These are phyloP conservation scores for Tetraneura akinire DNA, from an alignment of 1,140 invertebrate genomes.

Conservation along the genomic window DNA sequence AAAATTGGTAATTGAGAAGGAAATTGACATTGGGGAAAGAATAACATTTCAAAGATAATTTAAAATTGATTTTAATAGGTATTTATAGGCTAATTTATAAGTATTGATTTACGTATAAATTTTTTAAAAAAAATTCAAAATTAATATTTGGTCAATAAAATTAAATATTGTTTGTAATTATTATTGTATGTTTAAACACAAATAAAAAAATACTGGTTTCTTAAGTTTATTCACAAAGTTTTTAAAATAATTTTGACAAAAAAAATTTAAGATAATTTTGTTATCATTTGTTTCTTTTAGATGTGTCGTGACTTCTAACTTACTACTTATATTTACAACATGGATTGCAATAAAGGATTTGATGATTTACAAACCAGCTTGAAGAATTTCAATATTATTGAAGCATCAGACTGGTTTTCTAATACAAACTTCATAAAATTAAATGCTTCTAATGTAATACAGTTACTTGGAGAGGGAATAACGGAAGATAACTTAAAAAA, in stretches of 20 bases:
- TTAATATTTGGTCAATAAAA: too few species aligned
- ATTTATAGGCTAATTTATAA: too few species aligned
- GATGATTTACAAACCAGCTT: slow-evolving; percentile 12
- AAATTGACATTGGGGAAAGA: too few species aligned
- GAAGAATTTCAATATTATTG: slow-evolving; percentile 3
- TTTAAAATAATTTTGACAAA: not conserved
- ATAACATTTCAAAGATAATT: too few species aligned
- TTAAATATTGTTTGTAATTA: too few species aligned
- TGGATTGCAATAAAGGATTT: slow-evolving; percentile 16
- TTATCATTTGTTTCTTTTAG: slow-evolving; percentile 44
- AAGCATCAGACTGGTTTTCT: not conserved
- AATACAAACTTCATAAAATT: not conserved
- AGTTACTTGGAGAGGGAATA: not conserved
- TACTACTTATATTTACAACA: slow-evolving; percentile 32
- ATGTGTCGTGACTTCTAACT: slow-evolving; percentile 19
- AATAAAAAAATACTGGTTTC: too few species aligned
- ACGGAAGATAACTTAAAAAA: not conserved
- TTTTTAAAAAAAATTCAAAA: too few species aligned
- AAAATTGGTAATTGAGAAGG: too few species aligned
- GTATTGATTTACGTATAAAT: too few species aligned
- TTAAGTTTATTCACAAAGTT: too few species aligned
- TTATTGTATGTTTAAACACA: too few species aligned
- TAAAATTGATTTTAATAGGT: too few species aligned
- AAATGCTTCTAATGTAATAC: not conserved
- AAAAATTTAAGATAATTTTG: slow-evolving; percentile 15